Conservation (phyloP, 2,113 vertebrate species). For the Morphnarchus princeps region DNA sequence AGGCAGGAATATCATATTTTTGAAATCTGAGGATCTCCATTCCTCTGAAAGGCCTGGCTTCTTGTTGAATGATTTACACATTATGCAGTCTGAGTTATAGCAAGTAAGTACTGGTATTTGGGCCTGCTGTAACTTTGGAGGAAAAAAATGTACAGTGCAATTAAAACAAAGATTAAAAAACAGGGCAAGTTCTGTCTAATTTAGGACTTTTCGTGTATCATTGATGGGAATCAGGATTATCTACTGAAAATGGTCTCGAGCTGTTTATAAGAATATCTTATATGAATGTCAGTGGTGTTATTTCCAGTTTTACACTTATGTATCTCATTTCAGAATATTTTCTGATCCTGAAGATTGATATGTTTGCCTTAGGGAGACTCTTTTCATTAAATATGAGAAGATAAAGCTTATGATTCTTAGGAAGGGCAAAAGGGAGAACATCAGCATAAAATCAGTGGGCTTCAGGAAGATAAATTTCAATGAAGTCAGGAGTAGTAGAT, state of each 20-base stretch:
- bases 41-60: neutral
- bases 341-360: neutral
- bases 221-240: neutral
- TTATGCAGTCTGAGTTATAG: neutral
- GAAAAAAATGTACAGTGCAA: neutral
- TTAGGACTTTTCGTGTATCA: neutral
- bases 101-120: neutral
- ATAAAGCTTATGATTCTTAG: constrained; percentile 4
- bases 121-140: neutral
- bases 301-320: neutral
- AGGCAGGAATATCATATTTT: neutral
- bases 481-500: neutral
- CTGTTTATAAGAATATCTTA: neutral
- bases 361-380: neutral
- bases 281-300: neutral
- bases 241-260: neutral
- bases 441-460: neutral
- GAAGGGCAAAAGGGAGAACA: neutral
- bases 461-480: neutral
- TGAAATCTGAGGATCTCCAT: neutral
- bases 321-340: neutral
- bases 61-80: neutral
- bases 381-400: constrained; percentile 12
- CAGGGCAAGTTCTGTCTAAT: neutral
- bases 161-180: neutral